Conservation (phyloP, 2,797 vertebrate genomes). For the Oophaga sylvatica region DNA sequence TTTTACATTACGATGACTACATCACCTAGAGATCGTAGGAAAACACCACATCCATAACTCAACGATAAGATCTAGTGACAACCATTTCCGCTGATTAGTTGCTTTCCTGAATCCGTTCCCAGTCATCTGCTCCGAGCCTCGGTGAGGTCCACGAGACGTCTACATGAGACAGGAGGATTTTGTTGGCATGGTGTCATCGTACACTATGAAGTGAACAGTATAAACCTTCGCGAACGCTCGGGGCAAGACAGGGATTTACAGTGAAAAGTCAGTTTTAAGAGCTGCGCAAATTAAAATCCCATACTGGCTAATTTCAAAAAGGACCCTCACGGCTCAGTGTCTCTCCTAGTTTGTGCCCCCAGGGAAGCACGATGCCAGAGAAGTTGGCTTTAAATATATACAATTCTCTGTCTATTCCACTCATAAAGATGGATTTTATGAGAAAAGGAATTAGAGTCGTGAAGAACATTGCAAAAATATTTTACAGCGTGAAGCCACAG, state of each 20-base stretch:
- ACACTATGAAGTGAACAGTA: conserved; percentile 5
- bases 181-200: not conserved
- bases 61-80: conserved; percentile 19
- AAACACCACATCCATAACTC: not conserved
- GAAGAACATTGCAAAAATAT: conserved; percentile 53
- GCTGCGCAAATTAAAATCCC: not conserved
- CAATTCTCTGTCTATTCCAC: conserved; percentile 8
- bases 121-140: not conserved
- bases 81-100: conserved; percentile 21
- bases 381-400: conserved; percentile 20
- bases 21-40: not conserved
- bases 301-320: not conserved
- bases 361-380: not conserved
- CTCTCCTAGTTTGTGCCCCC: not conserved
- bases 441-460: conserved; percentile 35
- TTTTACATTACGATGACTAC: not conserved
- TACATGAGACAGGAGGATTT: not conserved
- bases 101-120: not conserved
- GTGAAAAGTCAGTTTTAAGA: not conserved
- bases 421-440: conserved; percentile 30
- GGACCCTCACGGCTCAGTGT: not conserved
- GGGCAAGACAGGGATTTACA: conserved; percentile 1
- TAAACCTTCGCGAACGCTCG: not conserved
- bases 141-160: conserved; percentile 1
- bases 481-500: conserved; percentile 41